Evolutionary conservation across 1,140 invertebrate species (phyloP).

Genomic region (Drosophila orosa): DNA sequence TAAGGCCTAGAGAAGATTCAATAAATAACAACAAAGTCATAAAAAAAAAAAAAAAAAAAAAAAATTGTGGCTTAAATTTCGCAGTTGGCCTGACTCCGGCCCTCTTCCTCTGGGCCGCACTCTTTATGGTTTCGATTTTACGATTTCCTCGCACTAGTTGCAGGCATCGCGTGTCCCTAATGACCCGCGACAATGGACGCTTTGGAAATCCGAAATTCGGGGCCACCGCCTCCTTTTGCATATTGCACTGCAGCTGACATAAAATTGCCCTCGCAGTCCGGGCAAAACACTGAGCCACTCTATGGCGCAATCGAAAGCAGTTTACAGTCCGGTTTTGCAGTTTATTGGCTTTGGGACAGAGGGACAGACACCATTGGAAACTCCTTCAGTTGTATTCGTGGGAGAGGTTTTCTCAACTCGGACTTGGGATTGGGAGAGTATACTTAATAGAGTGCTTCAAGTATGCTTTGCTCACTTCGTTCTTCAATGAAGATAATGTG

Average conservation of each 20-base stretch:
- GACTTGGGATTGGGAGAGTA: not conserved
- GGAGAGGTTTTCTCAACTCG: not conserved
- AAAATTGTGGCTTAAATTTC: conserved; percentile 46
- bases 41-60: no score
- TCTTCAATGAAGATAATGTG: not conserved
- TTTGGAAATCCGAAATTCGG: conserved; percentile 52
- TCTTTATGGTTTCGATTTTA: conserved; percentile 34
- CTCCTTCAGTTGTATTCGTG: conserved; percentile 1
- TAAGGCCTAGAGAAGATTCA: no score
- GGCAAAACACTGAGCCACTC: conserved; percentile 22
- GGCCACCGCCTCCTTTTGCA: conserved; percentile 56
- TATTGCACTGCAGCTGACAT: conserved; percentile 60
- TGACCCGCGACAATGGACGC: conserved; percentile 52
- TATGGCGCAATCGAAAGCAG: conserved; percentile 14
- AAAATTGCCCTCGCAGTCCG: conserved; percentile 46
- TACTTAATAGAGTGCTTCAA: not conserved
- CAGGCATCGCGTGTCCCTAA: conserved; percentile 60
- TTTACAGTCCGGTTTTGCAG: conserved; percentile 34
- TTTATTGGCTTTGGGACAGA: conserved; percentile 30
- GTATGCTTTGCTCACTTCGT: no score
- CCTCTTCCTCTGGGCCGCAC: not conserved
- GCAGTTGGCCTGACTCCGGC: conserved; percentile 6
- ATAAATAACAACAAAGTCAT: no score
- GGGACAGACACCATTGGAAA: not conserved
- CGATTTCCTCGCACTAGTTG: conserved; percentile 49